Evolutionary conservation across 2,888 invertebrate species (phyloP).

Genomic region (Archaeoteleia sp.): DNA sequence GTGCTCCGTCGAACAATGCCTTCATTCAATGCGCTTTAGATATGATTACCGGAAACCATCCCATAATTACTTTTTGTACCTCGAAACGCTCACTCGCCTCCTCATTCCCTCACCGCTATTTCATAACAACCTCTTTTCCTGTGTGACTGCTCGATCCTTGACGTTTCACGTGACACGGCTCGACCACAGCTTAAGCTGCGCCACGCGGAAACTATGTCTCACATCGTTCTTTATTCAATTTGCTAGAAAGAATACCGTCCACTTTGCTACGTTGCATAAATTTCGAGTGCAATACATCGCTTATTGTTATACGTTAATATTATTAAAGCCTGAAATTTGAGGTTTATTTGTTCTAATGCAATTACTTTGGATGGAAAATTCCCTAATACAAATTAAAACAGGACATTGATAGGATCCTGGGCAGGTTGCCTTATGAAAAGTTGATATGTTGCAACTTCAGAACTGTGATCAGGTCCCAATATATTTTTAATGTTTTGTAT

Average conservation of each 20-base stretch:
- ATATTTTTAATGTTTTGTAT: too few species aligned
- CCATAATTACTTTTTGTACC: slow-evolving; percentile 74
- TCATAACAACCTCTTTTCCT: slow-evolving; percentile 54
- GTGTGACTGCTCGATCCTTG: slow-evolving; percentile 19
- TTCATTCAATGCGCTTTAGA: slow-evolving; percentile 73
- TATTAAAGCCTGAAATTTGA: too few species aligned
- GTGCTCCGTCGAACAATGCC: slow-evolving; percentile 71
- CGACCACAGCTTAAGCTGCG: slow-evolving; percentile 31
- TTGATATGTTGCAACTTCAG: too few species aligned
- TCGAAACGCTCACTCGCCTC: slow-evolving; percentile 57
- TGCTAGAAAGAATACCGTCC: not conserved
- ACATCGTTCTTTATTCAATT: slow-evolving; percentile 23
- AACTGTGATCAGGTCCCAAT: too few species aligned
- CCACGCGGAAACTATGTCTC: slow-evolving; percentile 33
- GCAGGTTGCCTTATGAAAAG: too few species aligned
- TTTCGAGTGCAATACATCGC: too few species aligned
- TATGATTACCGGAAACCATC: slow-evolving; percentile 75
- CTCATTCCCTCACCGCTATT: slow-evolving; percentile 43
- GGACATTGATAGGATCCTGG: too few species aligned
- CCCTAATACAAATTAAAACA: too few species aligned
- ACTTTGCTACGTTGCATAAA: too few species aligned
- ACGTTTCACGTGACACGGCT: slow-evolving; percentile 34
- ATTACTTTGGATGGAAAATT: too few species aligned
- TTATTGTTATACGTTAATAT: too few species aligned
- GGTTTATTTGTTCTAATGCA: too few species aligned